These are phyloP conservation scores for Dipus sagitta DNA, from an alignment of 2,797 vertebrate species.

Conservation along the genomic window DNA sequence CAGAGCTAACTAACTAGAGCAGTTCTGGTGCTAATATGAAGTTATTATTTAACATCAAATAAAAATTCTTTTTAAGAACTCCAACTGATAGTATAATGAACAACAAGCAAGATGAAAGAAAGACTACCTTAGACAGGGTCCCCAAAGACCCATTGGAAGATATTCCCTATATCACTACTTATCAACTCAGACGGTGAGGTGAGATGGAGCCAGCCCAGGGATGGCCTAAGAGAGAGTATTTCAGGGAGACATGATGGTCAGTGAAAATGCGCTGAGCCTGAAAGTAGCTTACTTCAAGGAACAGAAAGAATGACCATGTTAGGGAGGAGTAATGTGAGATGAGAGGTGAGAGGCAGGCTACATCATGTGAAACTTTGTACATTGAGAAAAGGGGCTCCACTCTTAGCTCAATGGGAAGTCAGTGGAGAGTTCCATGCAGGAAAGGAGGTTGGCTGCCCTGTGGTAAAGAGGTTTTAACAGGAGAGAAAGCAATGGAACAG, in stretches of 20 bases:
- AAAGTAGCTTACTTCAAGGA: not conserved
- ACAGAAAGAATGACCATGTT: not conserved
- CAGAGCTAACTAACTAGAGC: not conserved
- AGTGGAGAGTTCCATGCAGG: not conserved
- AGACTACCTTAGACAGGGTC: not conserved
- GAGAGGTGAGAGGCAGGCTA: not conserved
- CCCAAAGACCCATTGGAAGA: not conserved
- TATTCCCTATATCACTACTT: not conserved
- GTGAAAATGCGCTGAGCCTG: not conserved
- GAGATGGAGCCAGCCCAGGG: not conserved
- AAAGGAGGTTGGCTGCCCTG: not conserved
- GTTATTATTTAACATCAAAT: slow-evolving; percentile 27
- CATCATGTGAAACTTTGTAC: fast-evolving
- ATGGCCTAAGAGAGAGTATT: not conserved
- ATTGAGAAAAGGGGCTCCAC: not conserved
- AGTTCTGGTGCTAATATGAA: not conserved
- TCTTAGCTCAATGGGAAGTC: not conserved
- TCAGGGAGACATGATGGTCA: not conserved
- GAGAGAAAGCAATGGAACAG: not conserved
- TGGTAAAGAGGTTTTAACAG: not conserved
- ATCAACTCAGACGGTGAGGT: not conserved
- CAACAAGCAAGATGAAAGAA: not conserved
- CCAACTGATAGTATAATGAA: not conserved
- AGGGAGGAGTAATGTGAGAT: not conserved
- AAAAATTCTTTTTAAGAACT: slow-evolving; percentile 22